Base-by-base conservation (phyloP, 2,113 vertebrate species). In the Penelope pileata region DNA sequence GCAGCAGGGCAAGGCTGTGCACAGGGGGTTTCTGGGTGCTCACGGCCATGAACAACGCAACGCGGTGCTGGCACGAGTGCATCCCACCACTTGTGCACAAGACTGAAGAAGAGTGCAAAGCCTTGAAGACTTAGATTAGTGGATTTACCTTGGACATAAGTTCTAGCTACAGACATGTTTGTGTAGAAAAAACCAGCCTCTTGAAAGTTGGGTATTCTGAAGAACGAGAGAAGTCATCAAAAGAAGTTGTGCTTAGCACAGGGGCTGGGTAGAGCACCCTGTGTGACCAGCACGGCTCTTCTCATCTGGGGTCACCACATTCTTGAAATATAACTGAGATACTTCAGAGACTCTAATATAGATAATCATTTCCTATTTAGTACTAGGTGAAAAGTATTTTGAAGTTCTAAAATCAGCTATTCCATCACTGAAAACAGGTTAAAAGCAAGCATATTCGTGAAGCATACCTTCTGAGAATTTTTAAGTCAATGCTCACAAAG, bases 221-320 rank as follows among this genome's bases (percentile, higher is more conserved):
- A n/a, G n/a, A n/a, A n/a, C n/a, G n/a, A n/a, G 26, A 26, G 45
- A 76, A 84, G 8, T 47, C 5, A 9, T 2, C 7, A 50, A 29
- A 78, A 87, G 5, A 36, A 75, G 14, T 1, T 63, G 18, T 50
- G 50, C 45, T 24, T 24, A 58, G 43, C 32, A 64, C 87, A 59
- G 34, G 40, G 24, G 10, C 0, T 63, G 17, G 11, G 30, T 11
- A 48, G n/a, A 53, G 24, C 6, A 32, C 29, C 22, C 2, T 8
- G 7, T 2, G 26, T 26, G 42, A 58, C 2, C 29, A n/a, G n/a
- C 9, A 26, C 9, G 36, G 32, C 42, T 91, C 51, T 26, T 16
- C 13, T 5, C 24, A 4, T 6, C 38, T 26, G 6, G 29, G 22
- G 17, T 15, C 3, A 32, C 23, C 12, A 1, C 8, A 21, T 9